These are phyloP conservation scores for Bubo blakistoni DNA, from an alignment of 2,113 vertebrate genomes.

Conservation along the genomic window DNA sequence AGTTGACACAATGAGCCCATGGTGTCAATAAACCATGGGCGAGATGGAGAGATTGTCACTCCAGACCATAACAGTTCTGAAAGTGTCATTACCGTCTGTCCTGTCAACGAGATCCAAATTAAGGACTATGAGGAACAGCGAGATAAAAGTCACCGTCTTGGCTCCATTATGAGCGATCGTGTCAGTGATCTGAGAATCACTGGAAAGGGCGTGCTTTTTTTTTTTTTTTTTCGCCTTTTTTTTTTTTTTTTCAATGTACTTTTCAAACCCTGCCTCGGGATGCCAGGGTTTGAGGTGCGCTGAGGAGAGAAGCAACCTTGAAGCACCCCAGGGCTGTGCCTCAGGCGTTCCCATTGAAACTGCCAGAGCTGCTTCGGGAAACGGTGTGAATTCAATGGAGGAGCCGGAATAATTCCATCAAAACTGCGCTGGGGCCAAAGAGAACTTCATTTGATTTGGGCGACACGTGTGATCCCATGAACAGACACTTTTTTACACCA, in stretches of 20 bases:
- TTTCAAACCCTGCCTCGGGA: conserved; percentile 25
- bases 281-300: conserved; percentile 23
- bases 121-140: conserved; percentile 53
- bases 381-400: conserved; percentile 30
- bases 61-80: conserved; percentile 69
- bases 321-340: conserved; percentile 25
- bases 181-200: conserved; percentile 62
- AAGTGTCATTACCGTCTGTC: conserved; percentile 73
- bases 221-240: not conserved
- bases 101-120: conserved; percentile 73
- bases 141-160: conserved; percentile 69
- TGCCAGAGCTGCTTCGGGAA: conserved; percentile 27
- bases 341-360: conserved; percentile 38
- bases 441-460: conserved; percentile 38
- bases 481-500: conserved; percentile 15
- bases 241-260: not conserved
- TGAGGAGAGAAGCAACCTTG: conserved; percentile 23
- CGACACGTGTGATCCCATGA: conserved; percentile 18
- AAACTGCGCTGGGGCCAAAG: conserved; percentile 16
- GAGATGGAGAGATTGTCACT: conserved; percentile 68
- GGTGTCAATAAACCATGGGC: conserved; percentile 68
- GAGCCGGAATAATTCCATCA: conserved; percentile 43
- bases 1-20: conserved; percentile 71
- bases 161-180: conserved; percentile 64
- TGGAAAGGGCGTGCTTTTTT: not conserved